Conservation (phyloP, 2,797 vertebrate genomes). For the Rallus crepitans region DNA sequence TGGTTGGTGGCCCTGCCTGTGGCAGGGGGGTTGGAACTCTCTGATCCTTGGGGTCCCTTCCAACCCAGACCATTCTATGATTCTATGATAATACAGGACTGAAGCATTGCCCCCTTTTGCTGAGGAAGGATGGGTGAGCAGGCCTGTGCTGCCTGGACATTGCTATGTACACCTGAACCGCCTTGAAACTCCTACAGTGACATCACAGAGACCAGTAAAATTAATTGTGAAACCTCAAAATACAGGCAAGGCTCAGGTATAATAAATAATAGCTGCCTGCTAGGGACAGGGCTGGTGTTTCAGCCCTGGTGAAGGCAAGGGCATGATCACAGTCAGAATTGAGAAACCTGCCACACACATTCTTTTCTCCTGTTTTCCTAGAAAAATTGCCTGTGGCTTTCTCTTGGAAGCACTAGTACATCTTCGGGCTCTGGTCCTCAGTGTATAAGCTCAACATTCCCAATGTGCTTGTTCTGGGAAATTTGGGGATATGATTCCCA, state of each 20-base stretch:
- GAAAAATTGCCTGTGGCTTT: not conserved
- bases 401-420: not conserved
- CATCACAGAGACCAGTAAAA: not conserved
- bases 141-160: not conserved
- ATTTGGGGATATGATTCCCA: not conserved
- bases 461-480: not conserved
- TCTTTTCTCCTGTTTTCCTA: not conserved
- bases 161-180: rapidly evolving
- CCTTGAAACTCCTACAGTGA: not conserved
- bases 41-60: no score
- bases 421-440: not conserved
- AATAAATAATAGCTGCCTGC: not conserved
- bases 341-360: not conserved
- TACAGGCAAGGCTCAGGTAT: not conserved
- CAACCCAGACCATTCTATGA: no score
- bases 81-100: not conserved
- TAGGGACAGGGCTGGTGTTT: not conserved
- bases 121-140: not conserved
- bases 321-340: not conserved
- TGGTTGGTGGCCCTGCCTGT: no score
- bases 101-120: not conserved
- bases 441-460: not conserved
- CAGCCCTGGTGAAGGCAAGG: not conserved
- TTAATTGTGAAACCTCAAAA: not conserved
- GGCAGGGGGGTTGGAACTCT: no score